phyloP scores from a whole-genome alignment of 1,140 invertebrate genomes.

The Linepithema humile region DNA sequence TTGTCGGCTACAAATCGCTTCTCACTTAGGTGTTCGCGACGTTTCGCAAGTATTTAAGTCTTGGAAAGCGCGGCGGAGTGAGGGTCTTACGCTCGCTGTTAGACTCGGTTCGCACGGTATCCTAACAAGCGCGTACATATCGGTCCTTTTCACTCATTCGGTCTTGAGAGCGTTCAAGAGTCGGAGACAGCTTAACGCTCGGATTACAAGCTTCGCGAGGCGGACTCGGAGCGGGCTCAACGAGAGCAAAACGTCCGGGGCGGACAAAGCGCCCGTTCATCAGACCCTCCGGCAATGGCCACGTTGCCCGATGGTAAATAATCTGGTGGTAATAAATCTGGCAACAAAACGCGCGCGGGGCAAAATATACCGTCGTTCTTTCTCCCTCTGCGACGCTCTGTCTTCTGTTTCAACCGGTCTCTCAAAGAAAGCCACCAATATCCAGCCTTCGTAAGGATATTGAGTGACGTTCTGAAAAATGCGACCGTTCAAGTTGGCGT shows the following conservation, averaged over 20 bases:
- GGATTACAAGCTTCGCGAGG: conserved; percentile 27
- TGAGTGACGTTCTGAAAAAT: conserved; percentile 9
- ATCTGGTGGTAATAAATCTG: conserved; percentile 51
- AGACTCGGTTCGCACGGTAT: neutral
- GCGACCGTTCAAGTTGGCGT: neutral
- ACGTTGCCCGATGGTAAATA: conserved; percentile 50
- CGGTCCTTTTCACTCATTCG: conserved; percentile 1
- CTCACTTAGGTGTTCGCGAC: neutral
- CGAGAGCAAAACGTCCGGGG: conserved; percentile 25
- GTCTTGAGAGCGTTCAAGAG: conserved; percentile 21
- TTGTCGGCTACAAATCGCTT: neutral
- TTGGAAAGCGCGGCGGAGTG: neutral
- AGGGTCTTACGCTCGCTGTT: neutral
- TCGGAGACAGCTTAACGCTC: conserved; percentile 44
- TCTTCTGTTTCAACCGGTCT: conserved; percentile 25
- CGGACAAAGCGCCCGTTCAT: conserved; percentile 50
- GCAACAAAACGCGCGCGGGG: conserved; percentile 31
- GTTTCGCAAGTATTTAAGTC: conserved; percentile 3
- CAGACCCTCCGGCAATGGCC: conserved; percentile 38
- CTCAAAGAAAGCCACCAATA: conserved; percentile 36
- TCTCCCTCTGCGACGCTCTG: neutral
- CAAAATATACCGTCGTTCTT: conserved; percentile 19
- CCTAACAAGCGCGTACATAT: neutral
- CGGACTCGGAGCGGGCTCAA: neutral
- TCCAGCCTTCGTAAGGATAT: conserved; percentile 6